Percentiles rank a stretch among this genome's conserved stretches.
Conservation (phyloP, 1,140 invertebrate genomes). For the Neodiprion virginianus region DNA sequence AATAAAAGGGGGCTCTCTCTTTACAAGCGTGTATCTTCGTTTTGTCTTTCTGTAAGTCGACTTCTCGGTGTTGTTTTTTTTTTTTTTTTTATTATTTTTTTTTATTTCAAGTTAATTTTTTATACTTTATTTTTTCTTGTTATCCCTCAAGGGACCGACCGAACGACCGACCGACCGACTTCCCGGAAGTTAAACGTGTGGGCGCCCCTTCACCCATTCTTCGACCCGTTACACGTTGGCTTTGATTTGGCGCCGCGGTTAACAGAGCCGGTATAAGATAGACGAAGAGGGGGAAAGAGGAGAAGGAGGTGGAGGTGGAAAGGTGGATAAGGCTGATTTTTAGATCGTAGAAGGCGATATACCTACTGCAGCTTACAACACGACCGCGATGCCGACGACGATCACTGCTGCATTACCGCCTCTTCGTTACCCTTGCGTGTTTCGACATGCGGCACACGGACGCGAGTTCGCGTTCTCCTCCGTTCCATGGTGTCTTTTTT, state of each 20-base stretch:
- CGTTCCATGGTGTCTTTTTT: slow-evolving; percentile 21
- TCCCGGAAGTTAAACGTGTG: neutral
- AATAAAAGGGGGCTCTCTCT: neutral
- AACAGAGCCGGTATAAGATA: neutral
- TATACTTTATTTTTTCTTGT: too few relatives aligned
- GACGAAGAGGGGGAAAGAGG: neutral
- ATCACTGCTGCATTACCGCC: too few relatives aligned
- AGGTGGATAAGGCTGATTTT: too few relatives aligned
- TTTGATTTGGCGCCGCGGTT: too few relatives aligned
- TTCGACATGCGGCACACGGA: neutral
- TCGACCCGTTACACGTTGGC: neutral
- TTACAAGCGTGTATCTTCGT: neutral
- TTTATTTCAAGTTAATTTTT: too few relatives aligned
- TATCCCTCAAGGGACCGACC: too few relatives aligned
- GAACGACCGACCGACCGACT: neutral
- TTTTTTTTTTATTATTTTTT: too few relatives aligned
- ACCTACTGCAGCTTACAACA: too few relatives aligned
- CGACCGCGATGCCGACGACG: too few relatives aligned
- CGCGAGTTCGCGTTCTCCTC: slow-evolving; percentile 9
- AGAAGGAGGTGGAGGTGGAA: too few relatives aligned
- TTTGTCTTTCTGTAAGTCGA: neutral
- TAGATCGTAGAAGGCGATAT: too few relatives aligned
- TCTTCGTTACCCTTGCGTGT: neutral
- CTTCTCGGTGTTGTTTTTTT: too few relatives aligned
- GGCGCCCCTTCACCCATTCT: neutral